Evolutionary conservation across 64 coral and sea anemone species (phyloP).

Genomic region (Montipora efflorescens): DNA sequence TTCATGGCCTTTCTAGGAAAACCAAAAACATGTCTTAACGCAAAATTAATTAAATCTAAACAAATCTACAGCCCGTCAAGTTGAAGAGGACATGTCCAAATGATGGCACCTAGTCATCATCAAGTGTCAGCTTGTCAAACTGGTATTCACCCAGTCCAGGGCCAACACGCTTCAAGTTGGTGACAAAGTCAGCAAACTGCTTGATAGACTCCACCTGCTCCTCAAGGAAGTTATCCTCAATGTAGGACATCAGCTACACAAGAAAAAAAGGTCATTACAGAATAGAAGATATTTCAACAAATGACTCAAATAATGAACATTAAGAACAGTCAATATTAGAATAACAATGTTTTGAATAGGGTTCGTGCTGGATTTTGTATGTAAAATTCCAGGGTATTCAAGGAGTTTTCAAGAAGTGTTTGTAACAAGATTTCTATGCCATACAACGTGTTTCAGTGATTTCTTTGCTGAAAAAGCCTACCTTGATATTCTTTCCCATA

Average conservation of each 20-base stretch:
- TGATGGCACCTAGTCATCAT: background rate
- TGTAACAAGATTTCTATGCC: no score
- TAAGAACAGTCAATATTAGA: no score
- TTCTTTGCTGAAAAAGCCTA: no score
- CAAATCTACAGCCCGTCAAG: slow-evolving; percentile 17
- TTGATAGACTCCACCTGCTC: slow-evolving; percentile 96
- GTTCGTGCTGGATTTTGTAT: no score
- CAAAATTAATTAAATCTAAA: background rate
- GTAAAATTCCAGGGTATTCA: no score
- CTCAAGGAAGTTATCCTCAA: slow-evolving; percentile 83
- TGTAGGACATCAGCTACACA: slow-evolving; percentile 88
- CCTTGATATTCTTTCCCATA: no score
- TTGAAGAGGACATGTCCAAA: slow-evolving; percentile 29
- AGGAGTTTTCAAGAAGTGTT: no score
- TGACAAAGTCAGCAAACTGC: slow-evolving; percentile 70
- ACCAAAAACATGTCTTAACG: background rate
- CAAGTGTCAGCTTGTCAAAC: slow-evolving; percentile 79
- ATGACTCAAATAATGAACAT: background rate
- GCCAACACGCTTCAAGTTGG: slow-evolving; percentile 87
- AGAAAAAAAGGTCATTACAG: background rate
- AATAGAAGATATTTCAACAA: background rate
- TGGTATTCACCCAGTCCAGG: slow-evolving; percentile 92
- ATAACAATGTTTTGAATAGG: no score
- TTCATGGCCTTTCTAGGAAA: no score
- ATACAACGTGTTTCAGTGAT: no score